Conservation (phyloP, 2,888 invertebrate genomes). For the Diabrotica balteata region DNA sequence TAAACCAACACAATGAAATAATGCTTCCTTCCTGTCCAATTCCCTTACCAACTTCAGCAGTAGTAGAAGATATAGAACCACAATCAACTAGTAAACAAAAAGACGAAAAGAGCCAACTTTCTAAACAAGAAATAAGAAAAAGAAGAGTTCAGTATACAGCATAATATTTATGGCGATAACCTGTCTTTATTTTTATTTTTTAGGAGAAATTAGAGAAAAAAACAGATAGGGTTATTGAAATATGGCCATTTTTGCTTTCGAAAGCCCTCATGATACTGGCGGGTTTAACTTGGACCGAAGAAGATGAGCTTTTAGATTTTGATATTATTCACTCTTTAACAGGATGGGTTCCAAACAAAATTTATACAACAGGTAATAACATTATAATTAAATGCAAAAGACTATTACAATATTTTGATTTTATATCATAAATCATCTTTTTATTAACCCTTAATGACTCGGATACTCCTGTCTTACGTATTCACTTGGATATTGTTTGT, state of each 20-base stretch:
- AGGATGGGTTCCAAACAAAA: constrained; percentile 57
- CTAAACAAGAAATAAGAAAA: background rate
- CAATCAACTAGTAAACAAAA: background rate
- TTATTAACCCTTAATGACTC: no score
- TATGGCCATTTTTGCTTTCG: constrained; percentile 62
- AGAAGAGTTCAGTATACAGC: constrained; percentile 6
- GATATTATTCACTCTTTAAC: constrained; percentile 60
- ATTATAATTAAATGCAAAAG: no score
- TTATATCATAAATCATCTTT: no score
- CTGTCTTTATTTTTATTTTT: background rate
- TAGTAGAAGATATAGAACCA: no score
- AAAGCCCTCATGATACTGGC: constrained; percentile 62
- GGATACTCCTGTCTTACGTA: no score
- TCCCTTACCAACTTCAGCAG: background rate
- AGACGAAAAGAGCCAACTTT: background rate
- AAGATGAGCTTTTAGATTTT: constrained; percentile 57
- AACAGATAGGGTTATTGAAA: constrained; percentile 47
- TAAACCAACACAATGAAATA: constrained; percentile 45
- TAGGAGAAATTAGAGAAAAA: constrained; percentile 10
- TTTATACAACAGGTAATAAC: constrained; percentile 31
- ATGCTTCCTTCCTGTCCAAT: constrained; percentile 7
- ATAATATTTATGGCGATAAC: background rate
- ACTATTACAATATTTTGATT: no score
- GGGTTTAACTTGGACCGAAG: constrained; percentile 54
- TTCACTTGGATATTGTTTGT: no score